Base-by-base conservation (phyloP, 2,888 invertebrate genomes). In the Lasioglossum zephyrum region DNA sequence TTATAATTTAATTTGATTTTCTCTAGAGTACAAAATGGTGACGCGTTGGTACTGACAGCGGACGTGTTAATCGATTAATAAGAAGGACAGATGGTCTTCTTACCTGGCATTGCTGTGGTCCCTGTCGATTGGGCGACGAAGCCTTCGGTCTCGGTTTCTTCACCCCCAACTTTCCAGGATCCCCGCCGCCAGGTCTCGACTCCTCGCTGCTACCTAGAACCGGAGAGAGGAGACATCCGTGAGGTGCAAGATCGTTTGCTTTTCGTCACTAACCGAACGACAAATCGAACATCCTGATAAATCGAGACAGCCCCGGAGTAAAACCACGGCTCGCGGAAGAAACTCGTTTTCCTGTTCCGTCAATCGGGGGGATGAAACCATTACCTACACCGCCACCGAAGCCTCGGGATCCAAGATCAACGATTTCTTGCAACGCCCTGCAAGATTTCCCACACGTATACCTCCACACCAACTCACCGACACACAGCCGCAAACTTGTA, bases 101-200 rank as follows among this genome's bases (percentile, higher is more conserved):
- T 80, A 99, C 98, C 96, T 98, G 98, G 95, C 98, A 98, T 95
- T 98, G 98, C 94, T 98, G 98, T 76, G 98, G 98, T 85, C 98
- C 98, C 95, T 98, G 98, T 86, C 98, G 96, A 95, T 98, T 98
- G 69, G 98, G 98, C 69, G 98, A 98, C 79, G 98, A 97, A 88
- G 98, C 97, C 95, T 98, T 98, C 47, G 98, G 97, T 89, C 98
- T 97, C 89, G 97, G 96, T 94, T 97, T 97, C 95, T 97, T 97
- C 88, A 96, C 96, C 72, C 96, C 95, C 93, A 96, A 95, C 93
- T 96, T 96, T 72, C 96, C 96, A 75, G 96, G 96, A 92, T 96
- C 96, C 60, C 96, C 95, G 79, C 95, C 93, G 60, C 95, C 94
- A 81, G 94, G 93, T 92, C 95, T 95, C 84, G 95, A 95, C 91